These are phyloP conservation scores for Papilio polytes DNA, from an alignment of 1,140 invertebrate species.

Conservation along the genomic window DNA sequence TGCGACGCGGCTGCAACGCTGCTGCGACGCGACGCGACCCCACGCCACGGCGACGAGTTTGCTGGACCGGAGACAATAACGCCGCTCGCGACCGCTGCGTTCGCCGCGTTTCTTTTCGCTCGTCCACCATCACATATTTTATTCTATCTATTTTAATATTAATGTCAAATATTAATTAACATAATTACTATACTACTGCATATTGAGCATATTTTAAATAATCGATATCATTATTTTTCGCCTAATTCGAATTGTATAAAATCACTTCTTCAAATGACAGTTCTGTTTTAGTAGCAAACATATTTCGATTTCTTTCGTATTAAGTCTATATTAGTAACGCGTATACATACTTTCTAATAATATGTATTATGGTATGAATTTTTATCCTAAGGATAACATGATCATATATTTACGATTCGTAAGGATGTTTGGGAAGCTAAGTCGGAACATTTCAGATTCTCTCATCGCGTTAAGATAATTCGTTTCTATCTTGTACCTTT, in stretches of 20 bases:
- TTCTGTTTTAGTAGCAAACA: constrained; percentile 78
- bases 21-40: neutral
- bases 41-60: constrained; percentile 43
- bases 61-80: constrained; percentile 74
- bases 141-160: constrained; percentile 84
- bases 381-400: constrained; percentile 84
- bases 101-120: constrained; percentile 76
- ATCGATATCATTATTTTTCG: constrained; percentile 82
- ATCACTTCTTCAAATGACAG: constrained; percentile 78
- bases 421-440: constrained; percentile 75
- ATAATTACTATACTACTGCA: constrained; percentile 82
- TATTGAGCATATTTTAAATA: constrained; percentile 83
- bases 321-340: constrained; percentile 82
- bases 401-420: constrained; percentile 80
- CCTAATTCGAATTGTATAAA: constrained; percentile 83
- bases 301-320: constrained; percentile 81
- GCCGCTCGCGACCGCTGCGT: constrained; percentile 59
- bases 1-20: constrained; percentile 39
- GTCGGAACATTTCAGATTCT: constrained; percentile 80
- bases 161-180: constrained; percentile 84
- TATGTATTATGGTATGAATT: constrained; percentile 82
- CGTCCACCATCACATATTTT: constrained; percentile 83
- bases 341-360: constrained; percentile 83
- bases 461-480: constrained; percentile 82
- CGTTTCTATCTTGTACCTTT: constrained; percentile 83